Conservation (phyloP, 2,888 invertebrate species). For the Cheilosia impressa region DNA sequence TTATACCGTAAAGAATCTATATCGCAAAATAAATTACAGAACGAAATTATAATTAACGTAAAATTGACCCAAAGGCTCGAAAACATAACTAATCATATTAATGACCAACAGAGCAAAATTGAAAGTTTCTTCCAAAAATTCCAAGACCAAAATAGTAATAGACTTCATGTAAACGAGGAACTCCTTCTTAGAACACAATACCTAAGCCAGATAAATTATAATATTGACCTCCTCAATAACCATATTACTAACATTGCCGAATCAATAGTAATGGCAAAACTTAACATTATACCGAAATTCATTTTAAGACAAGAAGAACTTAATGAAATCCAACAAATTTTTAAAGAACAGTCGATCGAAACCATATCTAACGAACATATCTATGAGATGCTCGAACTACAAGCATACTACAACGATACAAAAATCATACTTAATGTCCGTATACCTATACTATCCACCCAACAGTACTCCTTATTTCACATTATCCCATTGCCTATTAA, state of each 20-base stretch:
- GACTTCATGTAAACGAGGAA: slow-evolving; percentile 3
- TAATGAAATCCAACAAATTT: neutral
- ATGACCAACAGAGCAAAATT: too few species aligned
- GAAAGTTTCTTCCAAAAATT: too few species aligned
- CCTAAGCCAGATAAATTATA: slow-evolving; percentile 22
- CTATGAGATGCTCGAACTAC: neutral
- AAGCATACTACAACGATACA: neutral
- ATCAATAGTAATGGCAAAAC: neutral
- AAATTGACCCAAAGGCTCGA: too few species aligned
- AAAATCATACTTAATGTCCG: too few species aligned
- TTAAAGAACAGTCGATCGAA: neutral
- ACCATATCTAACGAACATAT: too few species aligned
- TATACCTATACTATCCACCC: too few species aligned
- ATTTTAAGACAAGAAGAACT: neutral
- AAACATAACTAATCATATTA: too few species aligned
- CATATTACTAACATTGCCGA: slow-evolving; percentile 1
- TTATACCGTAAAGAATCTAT: too few species aligned
- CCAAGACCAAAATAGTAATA: too few species aligned
- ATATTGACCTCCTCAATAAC: slow-evolving; percentile 13
- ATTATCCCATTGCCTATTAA: neutral
- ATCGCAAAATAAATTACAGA: too few species aligned
- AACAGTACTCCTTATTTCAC: too few species aligned
- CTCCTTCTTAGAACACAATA: slow-evolving; percentile 16
- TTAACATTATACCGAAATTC: neutral
- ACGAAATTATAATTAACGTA: too few species aligned